Evolutionary conservation across 2,797 vertebrate species (phyloP).

Genomic region (Galagoides demidoff): DNA sequence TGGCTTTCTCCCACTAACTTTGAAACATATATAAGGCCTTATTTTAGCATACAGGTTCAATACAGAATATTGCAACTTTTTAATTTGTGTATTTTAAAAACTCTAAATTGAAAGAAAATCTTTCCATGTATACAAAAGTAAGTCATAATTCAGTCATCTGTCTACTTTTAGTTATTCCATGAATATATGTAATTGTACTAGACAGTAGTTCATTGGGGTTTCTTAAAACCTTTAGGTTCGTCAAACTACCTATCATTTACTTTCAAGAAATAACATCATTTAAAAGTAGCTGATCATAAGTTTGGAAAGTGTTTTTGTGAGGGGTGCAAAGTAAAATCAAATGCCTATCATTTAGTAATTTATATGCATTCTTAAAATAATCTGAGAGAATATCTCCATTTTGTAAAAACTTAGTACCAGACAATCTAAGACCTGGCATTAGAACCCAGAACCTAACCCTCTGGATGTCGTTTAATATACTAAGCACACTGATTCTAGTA

Average conservation of each 20-base stretch:
- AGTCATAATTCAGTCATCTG: neutral
- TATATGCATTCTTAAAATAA: conserved; percentile 38
- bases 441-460: neutral
- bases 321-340: neutral
- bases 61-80: neutral
- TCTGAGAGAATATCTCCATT: neutral
- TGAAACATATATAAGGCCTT: neutral
- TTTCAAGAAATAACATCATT: conserved; percentile 24
- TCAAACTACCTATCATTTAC: neutral
- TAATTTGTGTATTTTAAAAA: conserved; percentile 3
- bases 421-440: neutral
- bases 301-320: neutral
- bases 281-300: conserved; percentile 15
- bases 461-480: neutral
- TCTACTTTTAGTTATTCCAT: conserved; percentile 11
- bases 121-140: neutral
- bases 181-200: neutral
- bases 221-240: neutral
- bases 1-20: neutral
- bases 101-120: neutral
- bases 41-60: neutral
- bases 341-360: conserved; percentile 14
- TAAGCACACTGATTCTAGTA: neutral
- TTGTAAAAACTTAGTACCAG: neutral
- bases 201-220: neutral